Base-by-base conservation (phyloP, 1,140 invertebrate species). In the Caenorhabditis inopinata region DNA sequence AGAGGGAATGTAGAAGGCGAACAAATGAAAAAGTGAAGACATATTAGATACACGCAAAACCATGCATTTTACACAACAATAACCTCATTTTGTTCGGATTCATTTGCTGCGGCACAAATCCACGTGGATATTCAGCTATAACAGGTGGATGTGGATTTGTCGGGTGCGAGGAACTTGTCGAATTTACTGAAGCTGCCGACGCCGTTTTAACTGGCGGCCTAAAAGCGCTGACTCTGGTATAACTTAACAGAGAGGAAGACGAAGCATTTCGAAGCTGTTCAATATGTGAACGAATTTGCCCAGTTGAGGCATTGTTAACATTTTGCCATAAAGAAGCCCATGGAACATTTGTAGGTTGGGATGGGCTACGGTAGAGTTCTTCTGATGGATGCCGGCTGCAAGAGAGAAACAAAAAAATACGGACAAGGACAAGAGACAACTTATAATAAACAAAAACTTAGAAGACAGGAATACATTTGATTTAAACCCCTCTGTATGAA, bases 31-130 rank as follows among this genome's bases (percentile, higher is more conserved):
- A n/a, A n/a, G n/a, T n/a, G 38, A 5, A 42, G 14, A 14, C 38
- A 42, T 7, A 42, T 42, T 14, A 42, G 6, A 42, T 14, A 42
- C 38, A 42, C 38, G 14, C 38, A 42, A 42, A n/a, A n/a, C n/a
- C n/a, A n/a, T n/a, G n/a, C n/a, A n/a, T n/a, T n/a, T 42, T 42
- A 14, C 42, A 74, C 38, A 5, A 21, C 1, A 51, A 25, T 38
- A 35, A 81, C 80, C 80, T 81, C 80, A 81, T 81, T 32, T 76
- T 76, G 1, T 73, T 27, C 21, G 80, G 74, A 73, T 49, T 48
- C 11, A 81, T 76, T 12, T 81, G 79, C 32, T 75, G 79, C 7
- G 73, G 79, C 25, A 79, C 76, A 12, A 46, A 58, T 32, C 48
- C 73, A 32, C 74, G 46, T 35, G 79, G 74, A 38, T 79, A 46